Conservation (phyloP, 2,113 vertebrate species). For the Chroicocephalus ridibundus region DNA sequence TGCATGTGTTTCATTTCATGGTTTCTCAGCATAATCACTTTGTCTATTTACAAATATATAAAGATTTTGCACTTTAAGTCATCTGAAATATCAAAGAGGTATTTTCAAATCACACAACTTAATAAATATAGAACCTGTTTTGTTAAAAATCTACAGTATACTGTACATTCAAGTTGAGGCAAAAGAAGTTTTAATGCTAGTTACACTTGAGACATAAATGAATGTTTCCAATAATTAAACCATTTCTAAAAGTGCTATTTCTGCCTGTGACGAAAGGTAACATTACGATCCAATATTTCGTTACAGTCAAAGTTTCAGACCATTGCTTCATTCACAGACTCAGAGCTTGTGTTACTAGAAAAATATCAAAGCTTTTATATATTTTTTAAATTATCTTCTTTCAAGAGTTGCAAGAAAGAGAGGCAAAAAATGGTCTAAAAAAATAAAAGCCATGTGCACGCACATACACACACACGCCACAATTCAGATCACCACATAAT, state of each 20-base stretch:
- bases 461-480: slow-evolving; percentile 29
- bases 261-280: slow-evolving; percentile 59
- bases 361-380: slow-evolving; percentile 69
- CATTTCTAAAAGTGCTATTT: slow-evolving; percentile 78
- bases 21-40: slow-evolving; percentile 70
- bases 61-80: slow-evolving; percentile 69
- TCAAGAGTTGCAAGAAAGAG: slow-evolving; percentile 41
- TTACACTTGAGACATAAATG: slow-evolving; percentile 64
- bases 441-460: slow-evolving; percentile 46
- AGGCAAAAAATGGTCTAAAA: slow-evolving; percentile 40
- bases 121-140: slow-evolving; percentile 82
- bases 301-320: slow-evolving; percentile 48
- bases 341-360: slow-evolving; percentile 68
- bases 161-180: slow-evolving; percentile 81
- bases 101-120: slow-evolving; percentile 77
- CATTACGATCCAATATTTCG: slow-evolving; percentile 43
- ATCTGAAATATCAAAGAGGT: slow-evolving; percentile 78
- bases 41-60: slow-evolving; percentile 77
- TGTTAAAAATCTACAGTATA: slow-evolving; percentile 78
- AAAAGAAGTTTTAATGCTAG: slow-evolving; percentile 66
- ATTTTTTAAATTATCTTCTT: slow-evolving; percentile 47
- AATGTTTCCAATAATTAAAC: slow-evolving; percentile 64
- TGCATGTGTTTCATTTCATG: slow-evolving; percentile 55
- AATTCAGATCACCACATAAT: slow-evolving; percentile 49
- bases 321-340: slow-evolving; percentile 71